phyloP scores from a whole-genome alignment of 2,113 vertebrate species.

The Hypocryptadius cinnamomeus region DNA sequence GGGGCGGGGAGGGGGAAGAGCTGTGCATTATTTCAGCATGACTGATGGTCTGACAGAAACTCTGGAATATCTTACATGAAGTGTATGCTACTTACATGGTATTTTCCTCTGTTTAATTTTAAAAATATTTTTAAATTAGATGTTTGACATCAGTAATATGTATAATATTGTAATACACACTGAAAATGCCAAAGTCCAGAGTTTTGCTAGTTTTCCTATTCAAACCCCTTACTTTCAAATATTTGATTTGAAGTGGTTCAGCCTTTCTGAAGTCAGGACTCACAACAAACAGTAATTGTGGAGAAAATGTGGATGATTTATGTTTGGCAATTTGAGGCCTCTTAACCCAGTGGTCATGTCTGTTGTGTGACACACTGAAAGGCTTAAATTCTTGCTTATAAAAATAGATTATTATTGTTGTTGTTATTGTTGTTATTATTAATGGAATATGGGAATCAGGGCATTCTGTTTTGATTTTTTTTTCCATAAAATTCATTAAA shows the following conservation, averaged over 20 bases:
- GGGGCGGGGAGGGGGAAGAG: not conserved
- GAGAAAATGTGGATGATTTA: not conserved
- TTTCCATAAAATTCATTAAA: not conserved
- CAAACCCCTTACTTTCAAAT: not conserved
- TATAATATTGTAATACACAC: not conserved
- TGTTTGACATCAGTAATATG: not conserved
- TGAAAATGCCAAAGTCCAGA: not conserved
- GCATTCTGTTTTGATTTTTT: not conserved
- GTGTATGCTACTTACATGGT: not conserved
- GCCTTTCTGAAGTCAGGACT: not conserved
- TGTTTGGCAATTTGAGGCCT: not conserved
- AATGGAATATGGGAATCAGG: not conserved
- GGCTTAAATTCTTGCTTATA: not conserved
- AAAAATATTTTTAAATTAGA: slow-evolving; percentile 17
- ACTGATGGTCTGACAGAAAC: slow-evolving; percentile 30
- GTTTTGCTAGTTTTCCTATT: not conserved
- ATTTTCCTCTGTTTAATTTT: slow-evolving; percentile 13
- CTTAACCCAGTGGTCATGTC: not conserved
- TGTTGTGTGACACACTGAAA: not conserved
- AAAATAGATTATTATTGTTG: not conserved
- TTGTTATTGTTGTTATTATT: not conserved
- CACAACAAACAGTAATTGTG: not conserved
- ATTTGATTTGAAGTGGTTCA: not conserved
- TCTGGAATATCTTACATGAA: slow-evolving; percentile 33
- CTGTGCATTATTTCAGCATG: slow-evolving; percentile 48